phyloP scores from a whole-genome alignment of 2,888 invertebrate genomes.

The Shargacucullia verbasci region DNA sequence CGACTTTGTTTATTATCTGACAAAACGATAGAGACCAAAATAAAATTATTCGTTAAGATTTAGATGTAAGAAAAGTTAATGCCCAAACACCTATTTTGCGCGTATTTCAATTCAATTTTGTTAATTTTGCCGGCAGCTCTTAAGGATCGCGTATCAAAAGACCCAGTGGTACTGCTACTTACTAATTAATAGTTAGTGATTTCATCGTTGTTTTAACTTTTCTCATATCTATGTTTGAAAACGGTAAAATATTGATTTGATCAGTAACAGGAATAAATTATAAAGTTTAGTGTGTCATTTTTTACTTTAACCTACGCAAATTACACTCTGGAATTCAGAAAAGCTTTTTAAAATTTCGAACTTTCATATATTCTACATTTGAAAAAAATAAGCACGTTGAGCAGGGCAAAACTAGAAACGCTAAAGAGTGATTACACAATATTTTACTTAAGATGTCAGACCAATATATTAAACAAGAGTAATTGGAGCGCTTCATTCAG shows the following conservation, averaged over 20 bases:
- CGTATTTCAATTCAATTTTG: no score
- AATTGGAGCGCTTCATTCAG: slow-evolving; percentile 65
- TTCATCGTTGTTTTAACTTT: slow-evolving; percentile 4
- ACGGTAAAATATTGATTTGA: slow-evolving; percentile 11
- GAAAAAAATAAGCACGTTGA: background rate
- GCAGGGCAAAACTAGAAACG: slow-evolving; percentile 14
- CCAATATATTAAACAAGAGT: slow-evolving; percentile 59
- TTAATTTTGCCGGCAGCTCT: no score
- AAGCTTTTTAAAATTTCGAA: no score
- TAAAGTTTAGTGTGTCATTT: no score
- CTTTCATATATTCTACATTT: background rate
- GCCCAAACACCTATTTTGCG: no score
- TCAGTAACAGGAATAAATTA: background rate
- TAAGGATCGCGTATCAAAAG: background rate
- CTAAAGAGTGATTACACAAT: slow-evolving; percentile 37
- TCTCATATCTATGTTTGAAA: slow-evolving; percentile 11
- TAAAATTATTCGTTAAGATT: no score
- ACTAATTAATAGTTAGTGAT: slow-evolving; percentile 35
- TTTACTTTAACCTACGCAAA: no score
- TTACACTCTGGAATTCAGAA: no score
- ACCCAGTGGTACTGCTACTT: background rate
- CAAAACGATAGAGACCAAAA: no score
- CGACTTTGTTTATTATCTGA: no score
- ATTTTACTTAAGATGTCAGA: slow-evolving; percentile 50
- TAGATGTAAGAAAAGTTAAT: no score